A percentile compares a stretch with the other conserved stretches of the same genome.
phyloP scores from a whole-genome alignment of 2,113 vertebrate species.

The Phylloscopus trochiloides region DNA sequence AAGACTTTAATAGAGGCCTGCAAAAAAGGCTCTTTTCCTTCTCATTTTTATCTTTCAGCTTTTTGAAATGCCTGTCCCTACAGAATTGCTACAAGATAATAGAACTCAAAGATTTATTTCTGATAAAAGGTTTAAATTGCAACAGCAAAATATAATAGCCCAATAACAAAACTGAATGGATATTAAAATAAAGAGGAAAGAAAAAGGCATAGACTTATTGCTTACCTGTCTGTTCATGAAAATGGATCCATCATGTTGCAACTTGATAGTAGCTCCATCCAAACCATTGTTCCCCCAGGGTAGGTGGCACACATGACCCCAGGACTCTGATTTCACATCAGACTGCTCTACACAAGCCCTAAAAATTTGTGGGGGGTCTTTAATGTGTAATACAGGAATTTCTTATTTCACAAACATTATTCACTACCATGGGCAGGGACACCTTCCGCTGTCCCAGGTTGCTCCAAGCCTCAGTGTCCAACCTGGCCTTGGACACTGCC shows the following conservation, averaged over 20 bases:
- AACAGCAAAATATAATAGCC: conserved; percentile 39
- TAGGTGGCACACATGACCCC: too few species aligned
- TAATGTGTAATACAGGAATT: too few species aligned
- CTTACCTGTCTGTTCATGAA: not conserved
- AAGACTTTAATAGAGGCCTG: not conserved
- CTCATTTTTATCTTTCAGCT: conserved; percentile 15
- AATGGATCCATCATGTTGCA: not conserved
- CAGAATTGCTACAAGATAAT: conserved; percentile 10
- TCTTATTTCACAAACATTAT: too few species aligned
- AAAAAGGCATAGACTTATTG: not conserved
- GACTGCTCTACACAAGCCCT: too few species aligned
- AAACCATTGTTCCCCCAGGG: too few species aligned
- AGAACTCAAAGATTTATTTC: conserved; percentile 48
- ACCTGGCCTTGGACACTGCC: fast-evolving
- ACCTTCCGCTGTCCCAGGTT: fast-evolving
- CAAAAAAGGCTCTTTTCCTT: not conserved
- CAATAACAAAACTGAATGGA: not conserved
- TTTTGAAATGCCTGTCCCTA: conserved; percentile 10
- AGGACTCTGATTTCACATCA: too few species aligned
- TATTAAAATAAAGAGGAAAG: conserved; percentile 16
- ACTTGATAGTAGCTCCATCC: not conserved
- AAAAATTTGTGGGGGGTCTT: too few species aligned
- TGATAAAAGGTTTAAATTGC: conserved; percentile 45
- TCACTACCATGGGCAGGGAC: too few species aligned
- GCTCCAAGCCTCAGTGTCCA: too few species aligned